Evolutionary conservation across 1,140 invertebrate genomes (phyloP).

Genomic region (Aplysia californica): DNA sequence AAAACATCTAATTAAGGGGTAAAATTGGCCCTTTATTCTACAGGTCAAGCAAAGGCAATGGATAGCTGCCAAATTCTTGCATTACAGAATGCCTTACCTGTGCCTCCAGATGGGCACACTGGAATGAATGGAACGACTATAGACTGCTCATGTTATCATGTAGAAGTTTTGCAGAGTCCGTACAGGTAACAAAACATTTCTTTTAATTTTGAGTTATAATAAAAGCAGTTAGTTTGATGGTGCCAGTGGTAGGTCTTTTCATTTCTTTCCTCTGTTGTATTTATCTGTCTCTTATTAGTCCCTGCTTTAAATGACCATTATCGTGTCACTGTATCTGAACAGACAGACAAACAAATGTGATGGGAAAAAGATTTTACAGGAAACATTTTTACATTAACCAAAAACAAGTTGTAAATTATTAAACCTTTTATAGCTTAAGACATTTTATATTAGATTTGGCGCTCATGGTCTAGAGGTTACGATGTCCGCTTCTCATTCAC

Average conservation of each 20-base stretch:
- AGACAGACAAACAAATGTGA: neutral
- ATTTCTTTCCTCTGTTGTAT: neutral
- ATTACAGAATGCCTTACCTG: constrained; percentile 36
- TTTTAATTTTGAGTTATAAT: neutral
- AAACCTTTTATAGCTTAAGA: too few relatives aligned
- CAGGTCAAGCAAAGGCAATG: too few relatives aligned
- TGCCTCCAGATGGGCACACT: neutral
- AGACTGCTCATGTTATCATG: constrained; percentile 38
- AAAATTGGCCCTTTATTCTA: too few relatives aligned
- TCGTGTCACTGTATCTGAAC: neutral
- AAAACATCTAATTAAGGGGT: too few relatives aligned
- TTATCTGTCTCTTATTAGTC: too few relatives aligned
- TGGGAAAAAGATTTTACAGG: too few relatives aligned
- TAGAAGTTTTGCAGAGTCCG: constrained; percentile 49
- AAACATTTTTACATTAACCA: too few relatives aligned
- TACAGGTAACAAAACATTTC: constrained; percentile 35
- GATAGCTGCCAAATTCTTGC: constrained; percentile 35
- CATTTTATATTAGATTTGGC: too few relatives aligned
- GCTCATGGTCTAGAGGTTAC: too few relatives aligned
- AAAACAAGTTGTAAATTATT: too few relatives aligned
- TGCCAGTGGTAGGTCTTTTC: neutral
- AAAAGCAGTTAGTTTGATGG: neutral
- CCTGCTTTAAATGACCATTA: neutral
- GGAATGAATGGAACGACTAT: constrained; percentile 18
- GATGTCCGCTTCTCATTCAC: too few relatives aligned